Conservation (phyloP, 53 echinoderm and acorn worm genomes). For the Crossaster papposus region DNA sequence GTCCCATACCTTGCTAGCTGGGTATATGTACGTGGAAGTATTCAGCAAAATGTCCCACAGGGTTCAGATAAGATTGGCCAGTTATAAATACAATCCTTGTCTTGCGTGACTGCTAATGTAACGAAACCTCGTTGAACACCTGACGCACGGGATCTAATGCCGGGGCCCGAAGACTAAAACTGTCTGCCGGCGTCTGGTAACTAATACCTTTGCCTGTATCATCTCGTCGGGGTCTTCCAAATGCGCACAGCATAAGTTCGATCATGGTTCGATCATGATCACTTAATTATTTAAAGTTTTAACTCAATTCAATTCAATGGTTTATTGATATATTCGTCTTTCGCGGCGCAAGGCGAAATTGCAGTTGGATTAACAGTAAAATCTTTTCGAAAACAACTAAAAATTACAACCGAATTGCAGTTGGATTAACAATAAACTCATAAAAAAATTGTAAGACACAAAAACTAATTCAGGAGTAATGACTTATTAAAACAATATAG, state of each 20-base stretch:
- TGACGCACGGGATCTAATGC: neutral
- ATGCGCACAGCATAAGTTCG: neutral
- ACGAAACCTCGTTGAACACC: neutral
- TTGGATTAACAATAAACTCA: too few species aligned
- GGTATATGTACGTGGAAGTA: neutral
- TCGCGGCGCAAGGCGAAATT: too few species aligned
- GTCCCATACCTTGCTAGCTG: too few species aligned
- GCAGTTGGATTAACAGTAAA: too few species aligned
- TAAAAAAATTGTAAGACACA: too few species aligned
- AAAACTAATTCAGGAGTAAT: too few species aligned
- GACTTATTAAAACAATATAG: too few species aligned
- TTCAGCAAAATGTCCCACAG: neutral
- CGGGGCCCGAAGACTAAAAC: neutral
- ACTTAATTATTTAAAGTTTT: neutral
- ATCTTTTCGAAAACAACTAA: too few species aligned
- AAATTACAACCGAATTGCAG: too few species aligned
- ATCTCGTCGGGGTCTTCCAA: neutral
- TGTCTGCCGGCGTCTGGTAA: neutral
- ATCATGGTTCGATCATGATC: neutral
- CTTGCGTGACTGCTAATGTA: neutral
- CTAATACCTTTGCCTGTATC: neutral
- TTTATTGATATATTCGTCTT: too few species aligned
- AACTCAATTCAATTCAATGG: too few species aligned
- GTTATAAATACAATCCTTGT: neutral
- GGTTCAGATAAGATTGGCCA: neutral